These are phyloP conservation scores for Zaprionus obscuricornis DNA, from an alignment of 2,888 invertebrate genomes.

Conservation along the genomic window DNA sequence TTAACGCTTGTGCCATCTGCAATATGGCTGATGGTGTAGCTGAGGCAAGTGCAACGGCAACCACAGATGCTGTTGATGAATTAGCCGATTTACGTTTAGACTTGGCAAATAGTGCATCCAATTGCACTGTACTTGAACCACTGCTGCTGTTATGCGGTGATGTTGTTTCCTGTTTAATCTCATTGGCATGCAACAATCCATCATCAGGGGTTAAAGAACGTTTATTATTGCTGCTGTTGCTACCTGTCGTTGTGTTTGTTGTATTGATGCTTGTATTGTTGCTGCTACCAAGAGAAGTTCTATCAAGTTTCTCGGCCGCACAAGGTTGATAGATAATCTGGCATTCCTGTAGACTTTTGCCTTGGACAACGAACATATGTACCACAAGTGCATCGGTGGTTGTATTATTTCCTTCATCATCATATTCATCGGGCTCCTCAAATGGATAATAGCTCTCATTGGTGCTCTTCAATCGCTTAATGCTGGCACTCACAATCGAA, in stretches of 20 bases:
- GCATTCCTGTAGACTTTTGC: constrained; percentile 94
- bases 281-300: constrained; percentile 59
- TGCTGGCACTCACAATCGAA: constrained; percentile 92
- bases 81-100: constrained; percentile 50
- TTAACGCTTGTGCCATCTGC: constrained; percentile 35
- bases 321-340: constrained; percentile 87
- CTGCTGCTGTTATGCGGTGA: constrained; percentile 46
- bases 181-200: constrained; percentile 28
- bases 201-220: constrained; percentile 53
- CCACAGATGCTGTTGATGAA: constrained; percentile 53
- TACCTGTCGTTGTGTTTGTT: no score
- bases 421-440: constrained; percentile 86
- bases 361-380: constrained; percentile 91
- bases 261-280: constrained; percentile 16
- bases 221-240: constrained; percentile 37
- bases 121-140: constrained; percentile 47
- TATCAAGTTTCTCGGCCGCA: constrained; percentile 70
- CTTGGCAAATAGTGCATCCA: constrained; percentile 74
- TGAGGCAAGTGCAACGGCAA: constrained; percentile 67
- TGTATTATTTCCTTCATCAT: constrained; percentile 85
- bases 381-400: constrained; percentile 84
- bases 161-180: constrained; percentile 58
- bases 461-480: constrained; percentile 84
- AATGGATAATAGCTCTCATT: constrained; percentile 82
- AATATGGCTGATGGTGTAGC: constrained; percentile 63